Conservation (phyloP, 2,888 invertebrate species). For the Dastarcus helophoroides region DNA sequence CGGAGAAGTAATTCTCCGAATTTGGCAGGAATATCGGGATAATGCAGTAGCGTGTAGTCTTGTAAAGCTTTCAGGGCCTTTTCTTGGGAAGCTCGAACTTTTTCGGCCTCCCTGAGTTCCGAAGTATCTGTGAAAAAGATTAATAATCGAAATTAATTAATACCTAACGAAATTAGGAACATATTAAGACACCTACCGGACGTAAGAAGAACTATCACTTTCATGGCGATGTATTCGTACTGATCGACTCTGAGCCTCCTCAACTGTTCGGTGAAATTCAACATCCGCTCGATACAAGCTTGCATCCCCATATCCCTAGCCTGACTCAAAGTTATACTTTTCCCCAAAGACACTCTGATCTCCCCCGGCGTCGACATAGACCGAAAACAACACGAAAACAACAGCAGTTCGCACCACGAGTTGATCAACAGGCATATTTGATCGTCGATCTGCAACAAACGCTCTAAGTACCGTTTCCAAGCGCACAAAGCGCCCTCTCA, state of each 20-base stretch:
- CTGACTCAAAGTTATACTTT: constrained; percentile 52
- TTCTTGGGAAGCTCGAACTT: constrained; percentile 88
- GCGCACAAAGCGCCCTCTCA: too few species aligned
- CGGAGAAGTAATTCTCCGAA: constrained; percentile 86
- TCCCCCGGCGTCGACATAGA: constrained; percentile 85
- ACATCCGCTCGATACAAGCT: constrained; percentile 87
- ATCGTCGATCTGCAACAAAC: constrained; percentile 74
- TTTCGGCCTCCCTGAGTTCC: constrained; percentile 85
- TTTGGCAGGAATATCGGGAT: constrained; percentile 87
- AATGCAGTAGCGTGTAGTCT: constrained; percentile 82
- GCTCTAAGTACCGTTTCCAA: background rate
- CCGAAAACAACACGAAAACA: constrained; percentile 89
- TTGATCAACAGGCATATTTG: constrained; percentile 94
- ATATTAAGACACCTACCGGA: constrained; percentile 51
- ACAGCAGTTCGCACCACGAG: constrained; percentile 90
- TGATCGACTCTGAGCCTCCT: constrained; percentile 81
- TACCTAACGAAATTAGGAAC: constrained; percentile 1
- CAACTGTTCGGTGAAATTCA: constrained; percentile 88
- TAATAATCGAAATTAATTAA: constrained; percentile 3
- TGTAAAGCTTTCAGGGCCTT: constrained; percentile 86
- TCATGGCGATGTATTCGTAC: constrained; percentile 94
- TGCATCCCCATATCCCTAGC: constrained; percentile 64
- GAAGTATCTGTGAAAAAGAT: constrained; percentile 69
- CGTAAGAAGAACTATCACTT: constrained; percentile 83
- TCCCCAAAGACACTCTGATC: constrained; percentile 54